Conservation (phyloP, 2,888 invertebrate species). For the Metalampra italica region DNA sequence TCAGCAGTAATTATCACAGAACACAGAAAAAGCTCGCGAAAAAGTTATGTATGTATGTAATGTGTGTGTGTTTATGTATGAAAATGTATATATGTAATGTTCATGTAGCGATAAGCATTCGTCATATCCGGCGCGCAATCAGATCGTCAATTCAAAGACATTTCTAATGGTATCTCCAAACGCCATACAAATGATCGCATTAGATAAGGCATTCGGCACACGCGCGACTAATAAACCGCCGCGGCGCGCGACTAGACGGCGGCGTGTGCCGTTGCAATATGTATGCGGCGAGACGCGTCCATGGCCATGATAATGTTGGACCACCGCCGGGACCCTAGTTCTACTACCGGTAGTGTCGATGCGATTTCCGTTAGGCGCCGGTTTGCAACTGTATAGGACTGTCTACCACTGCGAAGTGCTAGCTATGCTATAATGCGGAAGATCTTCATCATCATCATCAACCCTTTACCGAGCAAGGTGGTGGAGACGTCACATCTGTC, state of each 20-base stretch:
- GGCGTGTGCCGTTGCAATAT: constrained; percentile 19
- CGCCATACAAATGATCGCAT: not conserved
- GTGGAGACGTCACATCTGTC: too few species aligned
- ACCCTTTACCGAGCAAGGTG: too few species aligned
- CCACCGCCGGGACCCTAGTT: constrained; percentile 25
- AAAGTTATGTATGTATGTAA: too few species aligned
- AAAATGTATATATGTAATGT: too few species aligned
- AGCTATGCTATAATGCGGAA: too few species aligned
- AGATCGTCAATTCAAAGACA: not conserved
- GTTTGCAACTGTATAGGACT: not conserved
- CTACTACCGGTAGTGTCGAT: not conserved
- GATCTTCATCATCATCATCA: too few species aligned
- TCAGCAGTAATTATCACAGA: too few species aligned
- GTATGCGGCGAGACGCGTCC: constrained; percentile 33
- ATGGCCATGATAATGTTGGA: constrained; percentile 44
- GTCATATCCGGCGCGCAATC: too few species aligned
- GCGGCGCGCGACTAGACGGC: constrained; percentile 36
- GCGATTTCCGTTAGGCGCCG: not conserved
- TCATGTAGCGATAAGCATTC: too few species aligned
- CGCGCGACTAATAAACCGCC: constrained; percentile 34
- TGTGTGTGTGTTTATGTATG: too few species aligned
- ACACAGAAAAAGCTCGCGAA: too few species aligned
- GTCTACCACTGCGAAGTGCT: too few species aligned
- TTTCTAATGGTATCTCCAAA: not conserved
- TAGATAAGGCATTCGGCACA: constrained; percentile 33